These are phyloP conservation scores for Chelonus insularis DNA, from an alignment of 1,140 invertebrate species.

Conservation along the genomic window DNA sequence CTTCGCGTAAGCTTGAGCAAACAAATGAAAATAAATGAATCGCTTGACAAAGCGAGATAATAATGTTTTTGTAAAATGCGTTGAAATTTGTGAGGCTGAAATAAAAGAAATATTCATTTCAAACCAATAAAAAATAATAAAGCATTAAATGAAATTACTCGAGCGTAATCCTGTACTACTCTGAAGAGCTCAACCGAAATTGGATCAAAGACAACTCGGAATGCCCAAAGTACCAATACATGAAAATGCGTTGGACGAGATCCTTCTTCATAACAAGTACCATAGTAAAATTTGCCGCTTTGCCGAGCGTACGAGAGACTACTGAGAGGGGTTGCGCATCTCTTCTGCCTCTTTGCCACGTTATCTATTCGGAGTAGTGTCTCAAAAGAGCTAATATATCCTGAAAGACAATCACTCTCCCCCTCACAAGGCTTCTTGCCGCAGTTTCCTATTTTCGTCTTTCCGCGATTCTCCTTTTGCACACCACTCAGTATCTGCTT, in stretches of 20 bases:
- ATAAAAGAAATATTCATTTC: not conserved
- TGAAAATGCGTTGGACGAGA: not conserved
- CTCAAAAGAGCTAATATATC: slow-evolving; percentile 47
- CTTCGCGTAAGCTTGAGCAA: too few species aligned
- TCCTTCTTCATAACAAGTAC: slow-evolving; percentile 27
- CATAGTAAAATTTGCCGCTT: slow-evolving; percentile 42
- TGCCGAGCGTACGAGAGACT: slow-evolving; percentile 21
- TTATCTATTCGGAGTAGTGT: slow-evolving; percentile 23
- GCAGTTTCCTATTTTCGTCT: not conserved
- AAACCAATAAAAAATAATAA: not conserved
- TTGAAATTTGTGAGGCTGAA: too few species aligned
- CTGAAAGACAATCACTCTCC: slow-evolving; percentile 36
- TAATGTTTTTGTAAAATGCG: too few species aligned
- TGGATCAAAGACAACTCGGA: slow-evolving; percentile 17
- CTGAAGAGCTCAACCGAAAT: slow-evolving; percentile 7
- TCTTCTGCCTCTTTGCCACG: not conserved
- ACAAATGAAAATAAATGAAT: too few species aligned
- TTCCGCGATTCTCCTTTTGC: not conserved
- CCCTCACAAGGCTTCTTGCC: slow-evolving; percentile 7
- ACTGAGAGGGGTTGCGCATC: slow-evolving; percentile 1
- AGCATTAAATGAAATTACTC: slow-evolving; percentile 1
- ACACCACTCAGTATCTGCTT: not conserved
- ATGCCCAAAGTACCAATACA: slow-evolving; percentile 16
- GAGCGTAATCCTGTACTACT: not conserved
- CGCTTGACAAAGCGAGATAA: too few species aligned